phyloP scores from a whole-genome alignment of 2,797 vertebrate species.

The Myripristis murdjan region DNA sequence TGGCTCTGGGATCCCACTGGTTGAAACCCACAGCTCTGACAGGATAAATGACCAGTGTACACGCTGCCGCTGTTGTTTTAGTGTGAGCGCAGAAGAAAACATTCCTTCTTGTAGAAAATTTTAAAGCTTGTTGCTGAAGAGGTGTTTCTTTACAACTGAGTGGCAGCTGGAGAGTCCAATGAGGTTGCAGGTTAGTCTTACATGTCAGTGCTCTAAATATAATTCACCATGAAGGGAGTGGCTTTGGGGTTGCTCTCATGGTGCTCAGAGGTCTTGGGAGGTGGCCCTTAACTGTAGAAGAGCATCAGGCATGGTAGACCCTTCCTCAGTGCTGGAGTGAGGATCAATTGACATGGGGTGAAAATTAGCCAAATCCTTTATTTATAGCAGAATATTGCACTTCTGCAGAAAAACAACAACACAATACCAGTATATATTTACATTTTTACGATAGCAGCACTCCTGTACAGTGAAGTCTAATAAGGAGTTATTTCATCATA shows the following conservation, averaged over 20 bases:
- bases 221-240: constrained; percentile 73
- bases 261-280: constrained; percentile 41
- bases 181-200: constrained; percentile 58
- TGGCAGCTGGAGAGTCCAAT: constrained; percentile 80
- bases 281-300: constrained; percentile 43
- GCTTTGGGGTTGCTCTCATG: constrained; percentile 62
- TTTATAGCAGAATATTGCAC: background rate
- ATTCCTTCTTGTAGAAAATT: constrained; percentile 56
- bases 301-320: background rate
- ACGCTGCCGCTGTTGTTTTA: constrained; percentile 18
- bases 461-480: background rate
- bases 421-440: background rate
- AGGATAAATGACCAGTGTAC: constrained; percentile 38
- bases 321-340: constrained; percentile 6
- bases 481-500: background rate
- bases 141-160: constrained; percentile 64
- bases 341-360: constrained; percentile 7
- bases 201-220: constrained; percentile 81
- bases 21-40: constrained; percentile 40
- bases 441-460: too few species aligned
- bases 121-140: constrained; percentile 48
- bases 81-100: constrained; percentile 47
- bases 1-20: constrained; percentile 31
- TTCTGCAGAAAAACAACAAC: background rate
- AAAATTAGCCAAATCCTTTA: background rate